These are phyloP conservation scores for Helicoverpa zea DNA, from an alignment of 1,140 invertebrate genomes.

Conservation along the genomic window DNA sequence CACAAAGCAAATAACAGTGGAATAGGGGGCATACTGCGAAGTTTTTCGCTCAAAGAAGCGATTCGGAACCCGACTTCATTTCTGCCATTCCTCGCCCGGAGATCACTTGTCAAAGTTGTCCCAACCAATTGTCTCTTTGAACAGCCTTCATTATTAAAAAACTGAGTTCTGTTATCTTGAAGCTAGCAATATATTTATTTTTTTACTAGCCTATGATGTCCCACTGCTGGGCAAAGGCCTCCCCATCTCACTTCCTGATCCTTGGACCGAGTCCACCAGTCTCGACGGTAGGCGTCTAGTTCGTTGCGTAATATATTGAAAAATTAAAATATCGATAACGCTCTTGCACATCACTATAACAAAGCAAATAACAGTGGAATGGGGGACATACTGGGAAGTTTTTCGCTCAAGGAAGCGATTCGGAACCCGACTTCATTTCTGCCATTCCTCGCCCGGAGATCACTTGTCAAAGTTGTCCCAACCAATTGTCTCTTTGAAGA, in stretches of 20 bases:
- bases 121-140: not conserved
- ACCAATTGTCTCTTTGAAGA: constrained; percentile 1
- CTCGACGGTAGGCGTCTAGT: no score
- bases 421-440: not conserved
- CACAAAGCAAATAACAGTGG: constrained; percentile 15
- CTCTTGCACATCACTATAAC: not conserved
- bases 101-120: constrained; percentile 35
- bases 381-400: constrained; percentile 24
- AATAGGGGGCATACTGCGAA: constrained; percentile 6
- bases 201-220: no score
- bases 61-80: constrained; percentile 2
- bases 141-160: constrained; percentile 10
- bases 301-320: not conserved
- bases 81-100: not conserved
- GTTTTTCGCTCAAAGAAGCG: constrained; percentile 32
- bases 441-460: constrained; percentile 2
- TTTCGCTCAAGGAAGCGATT: constrained; percentile 32
- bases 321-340: not conserved
- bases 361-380: constrained; percentile 24
- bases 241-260: no score
- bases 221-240: no score
- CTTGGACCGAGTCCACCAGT: no score
- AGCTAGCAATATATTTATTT: no score
- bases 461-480: constrained; percentile 33
- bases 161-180: not conserved